Percentiles rank a stretch among this genome's conserved stretches.
Conservation (phyloP, 1,140 invertebrate genomes). For the Panulirus ornatus region DNA sequence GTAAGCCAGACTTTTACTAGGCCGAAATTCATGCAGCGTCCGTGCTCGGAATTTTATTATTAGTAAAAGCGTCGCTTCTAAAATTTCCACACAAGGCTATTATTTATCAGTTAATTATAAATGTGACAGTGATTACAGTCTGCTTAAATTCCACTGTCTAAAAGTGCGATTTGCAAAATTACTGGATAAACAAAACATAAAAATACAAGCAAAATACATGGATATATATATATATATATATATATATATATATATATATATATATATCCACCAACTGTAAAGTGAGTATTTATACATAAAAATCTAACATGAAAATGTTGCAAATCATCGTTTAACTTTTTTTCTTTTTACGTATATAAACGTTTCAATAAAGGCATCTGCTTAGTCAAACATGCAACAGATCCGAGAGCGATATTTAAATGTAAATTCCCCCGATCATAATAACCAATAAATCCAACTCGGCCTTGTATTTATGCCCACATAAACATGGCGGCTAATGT, state of each 20-base stretch:
- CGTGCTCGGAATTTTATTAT: background rate
- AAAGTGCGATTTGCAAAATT: too few relatives aligned
- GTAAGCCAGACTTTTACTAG: background rate
- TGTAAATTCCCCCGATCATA: constrained; percentile 56
- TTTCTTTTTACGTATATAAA: background rate
- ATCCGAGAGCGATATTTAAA: constrained; percentile 54
- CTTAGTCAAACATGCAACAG: constrained; percentile 27
- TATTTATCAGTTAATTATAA: constrained; percentile 29
- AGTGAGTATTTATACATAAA: too few relatives aligned
- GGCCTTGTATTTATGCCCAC: constrained; percentile 54
- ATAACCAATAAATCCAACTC: constrained; percentile 66
- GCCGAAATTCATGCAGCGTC: background rate
- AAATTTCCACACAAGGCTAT: constrained; percentile 9
- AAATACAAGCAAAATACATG: too few relatives aligned
- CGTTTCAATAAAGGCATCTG: constrained; percentile 13
- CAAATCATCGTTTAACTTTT: constrained; percentile 9
- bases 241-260: too few relatives aligned
- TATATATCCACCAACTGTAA: too few relatives aligned
- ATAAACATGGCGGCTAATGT: constrained; percentile 67
- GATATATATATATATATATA: too few relatives aligned
- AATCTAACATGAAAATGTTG: too few relatives aligned
- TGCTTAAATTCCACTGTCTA: too few relatives aligned
- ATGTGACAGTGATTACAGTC: background rate
- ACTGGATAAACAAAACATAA: too few relatives aligned
- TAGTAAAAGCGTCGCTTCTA: constrained; percentile 1